phyloP scores from a whole-genome alignment of 2,113 vertebrate species.

The Albula goreensis region DNA sequence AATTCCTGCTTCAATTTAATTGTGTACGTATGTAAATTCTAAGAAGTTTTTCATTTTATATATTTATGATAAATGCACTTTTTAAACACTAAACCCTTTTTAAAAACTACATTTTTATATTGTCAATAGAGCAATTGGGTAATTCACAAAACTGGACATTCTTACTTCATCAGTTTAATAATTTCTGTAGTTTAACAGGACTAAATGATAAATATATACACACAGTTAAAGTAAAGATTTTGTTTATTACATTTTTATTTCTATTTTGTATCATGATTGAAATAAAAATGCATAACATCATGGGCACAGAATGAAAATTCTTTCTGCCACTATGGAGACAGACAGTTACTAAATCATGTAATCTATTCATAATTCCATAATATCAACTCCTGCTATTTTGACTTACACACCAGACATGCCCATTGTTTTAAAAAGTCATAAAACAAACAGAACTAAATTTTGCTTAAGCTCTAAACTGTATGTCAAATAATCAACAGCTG shows the following conservation, averaged over 20 bases:
- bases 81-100: background rate
- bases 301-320: slow-evolving; percentile 19
- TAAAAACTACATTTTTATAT: slow-evolving; percentile 21
- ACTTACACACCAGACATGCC: slow-evolving; percentile 45
- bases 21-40: background rate
- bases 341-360: slow-evolving; percentile 39
- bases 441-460: slow-evolving; percentile 50
- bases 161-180: background rate
- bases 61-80: slow-evolving; percentile 24
- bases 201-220: background rate
- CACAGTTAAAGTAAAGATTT: background rate
- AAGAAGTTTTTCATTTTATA: slow-evolving; percentile 26
- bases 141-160: background rate
- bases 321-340: slow-evolving; percentile 22
- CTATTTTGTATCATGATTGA: background rate
- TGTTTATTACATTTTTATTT: background rate
- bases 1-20: background rate
- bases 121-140: slow-evolving; percentile 29
- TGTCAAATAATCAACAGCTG: slow-evolving; percentile 56
- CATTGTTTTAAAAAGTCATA: slow-evolving; percentile 42
- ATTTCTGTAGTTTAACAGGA: background rate
- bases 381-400: slow-evolving; percentile 43
- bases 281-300: slow-evolving; percentile 16
- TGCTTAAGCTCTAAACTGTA: slow-evolving; percentile 47
- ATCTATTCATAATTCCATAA: slow-evolving; percentile 36